Conservation (phyloP, 2,888 invertebrate species). For the Anarsia innoxiella region DNA sequence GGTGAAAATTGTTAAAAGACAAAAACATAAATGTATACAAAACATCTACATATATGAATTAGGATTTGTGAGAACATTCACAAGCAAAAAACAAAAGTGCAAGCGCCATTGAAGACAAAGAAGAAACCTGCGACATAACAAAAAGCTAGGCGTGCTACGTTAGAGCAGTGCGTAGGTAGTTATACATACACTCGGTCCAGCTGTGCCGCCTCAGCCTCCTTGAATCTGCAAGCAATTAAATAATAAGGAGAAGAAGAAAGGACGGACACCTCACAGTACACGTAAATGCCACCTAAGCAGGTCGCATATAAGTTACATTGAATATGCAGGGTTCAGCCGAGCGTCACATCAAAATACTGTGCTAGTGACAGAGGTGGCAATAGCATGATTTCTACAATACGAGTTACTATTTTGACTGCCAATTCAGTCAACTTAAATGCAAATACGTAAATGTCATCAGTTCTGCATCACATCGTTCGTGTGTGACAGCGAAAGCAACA, state of each 20-base stretch:
- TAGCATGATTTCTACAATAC: conserved; percentile 35
- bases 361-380: conserved; percentile 48
- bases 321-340: conserved; percentile 46
- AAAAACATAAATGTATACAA: too few relatives aligned
- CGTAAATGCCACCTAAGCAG: conserved; percentile 49
- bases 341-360: conserved; percentile 50
- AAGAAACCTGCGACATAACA: conserved; percentile 48
- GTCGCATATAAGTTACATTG: conserved; percentile 24
- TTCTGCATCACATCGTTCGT: conserved; percentile 7
- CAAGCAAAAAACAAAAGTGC: conserved; percentile 23
- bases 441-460: too few relatives aligned
- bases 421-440: conserved; percentile 3
- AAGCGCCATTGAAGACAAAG: conserved; percentile 35
- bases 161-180: conserved; percentile 49
- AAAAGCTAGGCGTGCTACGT: conserved; percentile 43
- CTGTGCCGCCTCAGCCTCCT: conserved; percentile 86
- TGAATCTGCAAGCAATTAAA: conserved; percentile 86
- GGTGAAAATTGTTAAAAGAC: too few relatives aligned
- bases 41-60: too few relatives aligned
- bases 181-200: conserved; percentile 89
- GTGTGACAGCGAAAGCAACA: conserved; percentile 29
- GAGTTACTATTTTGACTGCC: not conserved
- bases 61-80: conserved; percentile 13
- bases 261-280: conserved; percentile 45
- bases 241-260: conserved; percentile 70